A percentile compares a stretch with the other conserved stretches of the same genome.
phyloP scores from a whole-genome alignment of 1,140 invertebrate genomes.

The Lordiphosa collinella region DNA sequence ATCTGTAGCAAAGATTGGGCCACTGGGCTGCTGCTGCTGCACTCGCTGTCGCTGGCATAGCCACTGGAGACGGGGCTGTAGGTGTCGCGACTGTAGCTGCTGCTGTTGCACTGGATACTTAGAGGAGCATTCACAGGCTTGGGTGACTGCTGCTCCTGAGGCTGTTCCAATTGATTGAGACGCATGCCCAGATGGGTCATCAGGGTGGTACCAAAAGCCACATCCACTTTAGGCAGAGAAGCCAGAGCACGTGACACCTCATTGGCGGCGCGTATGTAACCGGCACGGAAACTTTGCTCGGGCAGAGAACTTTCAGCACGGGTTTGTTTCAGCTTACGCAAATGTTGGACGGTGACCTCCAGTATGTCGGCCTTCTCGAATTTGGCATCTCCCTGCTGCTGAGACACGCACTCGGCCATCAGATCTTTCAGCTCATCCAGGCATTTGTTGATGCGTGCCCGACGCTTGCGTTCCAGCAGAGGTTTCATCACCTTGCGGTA shows the following conservation, averaged over 20 bases:
- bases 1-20: conserved; percentile 51
- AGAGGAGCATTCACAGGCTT: conserved; percentile 47
- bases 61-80: conserved; percentile 75
- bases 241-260: conserved; percentile 94
- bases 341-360: conserved; percentile 95
- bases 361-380: conserved; percentile 98
- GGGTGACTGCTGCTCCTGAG: conserved; percentile 33
- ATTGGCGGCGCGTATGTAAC: conserved; percentile 94
- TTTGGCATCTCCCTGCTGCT: conserved; percentile 90
- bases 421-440: conserved; percentile 95
- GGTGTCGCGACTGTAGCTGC: conserved; percentile 26
- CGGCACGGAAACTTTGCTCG: conserved; percentile 90
- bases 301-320: conserved; percentile 80
- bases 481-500: conserved; percentile 98
- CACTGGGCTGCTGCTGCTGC: conserved; percentile 19
- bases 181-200: conserved; percentile 93
- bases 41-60: conserved; percentile 73
- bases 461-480: conserved; percentile 94
- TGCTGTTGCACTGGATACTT: conserved; percentile 50
- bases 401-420: conserved; percentile 91
- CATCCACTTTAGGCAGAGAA: conserved; percentile 90
- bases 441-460: conserved; percentile 96
- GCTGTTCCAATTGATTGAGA: conserved; percentile 83
- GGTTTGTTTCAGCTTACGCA: conserved; percentile 88
- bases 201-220: conserved; percentile 89